These are phyloP conservation scores for Leucophenga varia DNA, from an alignment of 1,140 invertebrate genomes.

Conservation along the genomic window DNA sequence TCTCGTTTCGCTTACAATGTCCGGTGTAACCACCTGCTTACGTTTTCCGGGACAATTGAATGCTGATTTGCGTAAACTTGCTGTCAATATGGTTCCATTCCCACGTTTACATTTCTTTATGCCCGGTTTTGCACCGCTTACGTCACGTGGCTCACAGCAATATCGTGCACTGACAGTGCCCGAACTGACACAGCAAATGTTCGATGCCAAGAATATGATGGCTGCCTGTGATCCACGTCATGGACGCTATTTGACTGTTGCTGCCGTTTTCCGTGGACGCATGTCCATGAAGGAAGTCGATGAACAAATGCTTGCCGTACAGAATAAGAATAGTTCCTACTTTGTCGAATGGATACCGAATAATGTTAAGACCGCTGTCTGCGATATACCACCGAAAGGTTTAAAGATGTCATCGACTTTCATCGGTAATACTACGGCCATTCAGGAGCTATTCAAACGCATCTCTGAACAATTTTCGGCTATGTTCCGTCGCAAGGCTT, in stretches of 20 bases:
- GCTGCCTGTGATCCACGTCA: constrained; percentile 81
- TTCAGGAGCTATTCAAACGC: constrained; percentile 68
- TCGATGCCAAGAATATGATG: constrained; percentile 81
- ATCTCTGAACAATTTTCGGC: constrained; percentile 74
- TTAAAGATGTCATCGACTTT: constrained; percentile 72
- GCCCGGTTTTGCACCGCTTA: constrained; percentile 92
- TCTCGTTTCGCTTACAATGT: constrained; percentile 75
- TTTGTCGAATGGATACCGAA: constrained; percentile 79
- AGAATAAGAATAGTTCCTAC: constrained; percentile 72
- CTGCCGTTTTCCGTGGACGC: constrained; percentile 81
- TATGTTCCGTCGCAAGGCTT: constrained; percentile 84
- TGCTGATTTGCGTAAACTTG: constrained; percentile 83
- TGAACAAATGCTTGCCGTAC: constrained; percentile 70
- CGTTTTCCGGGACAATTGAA: constrained; percentile 78
- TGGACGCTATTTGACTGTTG: constrained; percentile 81
- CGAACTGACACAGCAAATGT: constrained; percentile 84
- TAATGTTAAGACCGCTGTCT: constrained; percentile 65
- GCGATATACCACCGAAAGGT: constrained; percentile 67
- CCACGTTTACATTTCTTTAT: constrained; percentile 95
- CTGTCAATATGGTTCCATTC: constrained; percentile 90
- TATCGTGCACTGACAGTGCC: constrained; percentile 80
- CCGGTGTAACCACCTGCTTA: constrained; percentile 75
- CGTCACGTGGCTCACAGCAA: constrained; percentile 77
- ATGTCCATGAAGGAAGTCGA: constrained; percentile 94
- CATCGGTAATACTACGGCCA: constrained; percentile 68